Evolutionary conservation across 2,888 invertebrate genomes (phyloP).

Genomic region (Drosophila neonasuta): DNA sequence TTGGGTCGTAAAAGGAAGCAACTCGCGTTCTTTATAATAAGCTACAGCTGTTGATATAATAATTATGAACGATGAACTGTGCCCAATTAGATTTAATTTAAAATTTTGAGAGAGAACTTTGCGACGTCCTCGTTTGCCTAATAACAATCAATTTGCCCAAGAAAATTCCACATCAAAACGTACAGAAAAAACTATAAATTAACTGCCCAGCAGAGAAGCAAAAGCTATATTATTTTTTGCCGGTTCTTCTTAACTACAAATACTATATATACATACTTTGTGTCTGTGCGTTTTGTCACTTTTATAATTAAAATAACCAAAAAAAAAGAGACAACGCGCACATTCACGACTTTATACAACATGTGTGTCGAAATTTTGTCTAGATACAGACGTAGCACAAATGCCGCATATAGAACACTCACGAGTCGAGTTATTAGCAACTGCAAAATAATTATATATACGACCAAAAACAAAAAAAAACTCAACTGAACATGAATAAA

Average conservation of each 20-base stretch:
- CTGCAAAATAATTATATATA: conserved; percentile 35
- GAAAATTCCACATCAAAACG: conserved; percentile 30
- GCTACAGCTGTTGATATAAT: conserved; percentile 31
- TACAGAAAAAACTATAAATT: conserved; percentile 38
- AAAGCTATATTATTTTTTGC: conserved; percentile 11
- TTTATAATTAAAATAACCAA: conserved; percentile 60
- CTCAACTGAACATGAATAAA: conserved; percentile 19
- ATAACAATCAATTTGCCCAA: conserved; percentile 24
- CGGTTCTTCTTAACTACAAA: conserved; percentile 31
- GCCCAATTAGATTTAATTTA: conserved; percentile 36
- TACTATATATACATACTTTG: conserved; percentile 11
- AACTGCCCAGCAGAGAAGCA: conserved; percentile 24
- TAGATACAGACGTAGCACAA: conserved; percentile 13
- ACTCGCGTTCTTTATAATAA: conserved; percentile 17
- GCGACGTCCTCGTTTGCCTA: conserved; percentile 15
- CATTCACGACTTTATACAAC: conserved; percentile 44
- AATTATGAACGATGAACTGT: conserved; percentile 14
- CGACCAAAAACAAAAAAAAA: conserved; percentile 7
- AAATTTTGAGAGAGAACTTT: background rate
- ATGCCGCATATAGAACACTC: conserved; percentile 34
- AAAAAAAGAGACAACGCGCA: conserved; percentile 32
- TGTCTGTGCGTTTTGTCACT: conserved; percentile 56
- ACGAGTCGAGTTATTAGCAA: conserved; percentile 50
- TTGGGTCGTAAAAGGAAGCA: conserved; percentile 2
- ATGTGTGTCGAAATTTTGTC: conserved; percentile 14